Conservation (phyloP, 2,113 vertebrate genomes). For the Vicugna pacos region DNA sequence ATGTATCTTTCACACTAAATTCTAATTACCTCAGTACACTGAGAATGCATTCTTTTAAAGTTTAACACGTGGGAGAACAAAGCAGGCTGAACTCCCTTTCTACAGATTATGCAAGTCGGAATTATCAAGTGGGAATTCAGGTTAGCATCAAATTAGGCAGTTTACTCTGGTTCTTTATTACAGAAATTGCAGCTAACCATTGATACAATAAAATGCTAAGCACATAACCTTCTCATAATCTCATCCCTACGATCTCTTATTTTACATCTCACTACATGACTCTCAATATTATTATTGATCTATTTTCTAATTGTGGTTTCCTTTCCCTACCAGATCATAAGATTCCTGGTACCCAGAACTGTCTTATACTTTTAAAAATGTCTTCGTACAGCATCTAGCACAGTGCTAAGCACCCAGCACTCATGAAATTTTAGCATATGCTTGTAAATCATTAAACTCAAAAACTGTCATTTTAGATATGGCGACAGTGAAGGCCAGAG, state of each 20-base stretch:
- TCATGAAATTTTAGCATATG: background rate
- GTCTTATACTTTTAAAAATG: background rate
- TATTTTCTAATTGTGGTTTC: conserved; percentile 5
- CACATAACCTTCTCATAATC: background rate
- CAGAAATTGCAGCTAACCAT: background rate
- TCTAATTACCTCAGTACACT: background rate
- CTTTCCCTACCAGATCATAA: conserved; percentile 47
- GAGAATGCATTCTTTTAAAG: conserved; percentile 22
- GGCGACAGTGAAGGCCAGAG: background rate
- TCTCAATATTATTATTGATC: background rate
- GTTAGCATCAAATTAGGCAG: background rate
- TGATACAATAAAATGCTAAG: background rate
- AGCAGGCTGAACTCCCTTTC: background rate
- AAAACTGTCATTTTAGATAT: background rate
- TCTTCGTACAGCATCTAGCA: background rate
- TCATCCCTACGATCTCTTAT: background rate
- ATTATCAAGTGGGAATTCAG: conserved; percentile 30
- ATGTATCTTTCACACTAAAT: background rate
- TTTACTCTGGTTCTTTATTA: background rate
- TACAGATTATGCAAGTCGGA: background rate
- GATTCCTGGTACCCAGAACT: conserved; percentile 21
- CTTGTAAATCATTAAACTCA: background rate
- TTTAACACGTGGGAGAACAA: background rate
- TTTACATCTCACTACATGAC: conserved; percentile 17
- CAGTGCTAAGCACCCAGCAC: background rate